Percentiles rank a stretch among this genome's conserved stretches.
phyloP scores from a whole-genome alignment of 2,797 vertebrate species.

The Syndactyla subalaris region DNA sequence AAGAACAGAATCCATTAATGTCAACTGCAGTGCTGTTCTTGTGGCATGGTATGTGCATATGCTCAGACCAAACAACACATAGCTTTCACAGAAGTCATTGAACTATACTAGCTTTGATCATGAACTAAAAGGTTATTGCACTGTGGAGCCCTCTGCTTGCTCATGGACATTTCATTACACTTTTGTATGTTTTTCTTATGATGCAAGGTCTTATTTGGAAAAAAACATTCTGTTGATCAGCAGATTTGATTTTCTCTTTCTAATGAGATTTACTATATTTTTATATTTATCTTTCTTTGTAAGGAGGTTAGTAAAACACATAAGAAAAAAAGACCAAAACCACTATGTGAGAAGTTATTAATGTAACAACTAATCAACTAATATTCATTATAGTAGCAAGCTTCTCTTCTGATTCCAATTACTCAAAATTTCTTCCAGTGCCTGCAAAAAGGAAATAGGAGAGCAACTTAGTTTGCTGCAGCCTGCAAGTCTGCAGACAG shows the following conservation, averaged over 20 bases:
- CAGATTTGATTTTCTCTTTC: background rate
- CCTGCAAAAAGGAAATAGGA: background rate
- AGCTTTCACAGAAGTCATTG: background rate
- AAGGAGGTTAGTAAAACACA: background rate
- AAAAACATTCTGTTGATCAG: background rate
- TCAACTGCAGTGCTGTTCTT: background rate
- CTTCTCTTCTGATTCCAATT: background rate
- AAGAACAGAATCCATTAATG: background rate
- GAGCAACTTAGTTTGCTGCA: background rate
- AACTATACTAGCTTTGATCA: background rate
- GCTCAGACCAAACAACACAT: background rate
- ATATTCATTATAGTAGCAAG: background rate
- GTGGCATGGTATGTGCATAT: background rate
- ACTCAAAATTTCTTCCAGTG: background rate
- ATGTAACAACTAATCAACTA: background rate
- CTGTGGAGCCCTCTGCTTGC: background rate
- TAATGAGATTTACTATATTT: background rate
- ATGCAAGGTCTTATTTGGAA: background rate
- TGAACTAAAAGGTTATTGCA: background rate
- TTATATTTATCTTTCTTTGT: background rate
- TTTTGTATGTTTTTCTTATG: background rate
- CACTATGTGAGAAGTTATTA: background rate
- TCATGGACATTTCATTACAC: background rate
- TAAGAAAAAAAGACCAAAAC: background rate
- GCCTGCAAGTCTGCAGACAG: slow-evolving; percentile 10